Evolutionary conservation across 1,140 invertebrate species (phyloP).

Genomic region (Cydia splendana): DNA sequence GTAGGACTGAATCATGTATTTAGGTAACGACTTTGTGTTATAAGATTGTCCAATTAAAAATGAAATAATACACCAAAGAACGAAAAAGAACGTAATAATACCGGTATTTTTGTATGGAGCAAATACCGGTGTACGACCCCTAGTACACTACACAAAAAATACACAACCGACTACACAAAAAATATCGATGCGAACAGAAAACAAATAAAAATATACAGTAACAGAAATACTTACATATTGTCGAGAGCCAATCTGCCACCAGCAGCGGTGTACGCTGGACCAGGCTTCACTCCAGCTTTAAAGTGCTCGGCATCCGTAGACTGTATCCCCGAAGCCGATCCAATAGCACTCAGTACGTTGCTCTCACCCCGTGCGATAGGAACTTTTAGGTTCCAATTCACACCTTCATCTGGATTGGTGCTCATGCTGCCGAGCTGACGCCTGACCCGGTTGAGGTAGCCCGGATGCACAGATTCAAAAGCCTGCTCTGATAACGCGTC

Average conservation of each 20-base stretch:
- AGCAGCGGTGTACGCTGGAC: conserved; percentile 39
- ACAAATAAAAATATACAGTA: background rate
- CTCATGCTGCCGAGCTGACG: conserved; percentile 44
- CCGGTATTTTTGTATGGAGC: no score
- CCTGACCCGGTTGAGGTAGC: conserved; percentile 35
- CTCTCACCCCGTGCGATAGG: conserved; percentile 48
- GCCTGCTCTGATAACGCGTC: background rate
- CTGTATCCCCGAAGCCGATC: conserved; percentile 36
- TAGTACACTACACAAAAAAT: no score
- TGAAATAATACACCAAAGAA: no score
- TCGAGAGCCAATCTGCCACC: conserved; percentile 49
- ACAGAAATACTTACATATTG: conserved; percentile 49
- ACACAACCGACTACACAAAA: no score
- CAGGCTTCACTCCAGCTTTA: conserved; percentile 34
- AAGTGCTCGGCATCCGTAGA: conserved; percentile 32
- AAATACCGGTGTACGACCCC: no score
- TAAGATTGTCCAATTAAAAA: no score
- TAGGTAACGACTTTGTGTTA: no score
- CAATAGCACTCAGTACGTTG: conserved; percentile 52
- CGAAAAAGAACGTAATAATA: no score
- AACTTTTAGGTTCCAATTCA: conserved; percentile 45
- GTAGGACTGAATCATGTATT: no score
- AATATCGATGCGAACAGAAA: no score
- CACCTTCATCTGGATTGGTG: conserved; percentile 48
- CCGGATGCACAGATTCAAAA: conserved; percentile 15